Percentiles rank a stretch among this genome's conserved stretches.
Conservation (phyloP, 2,888 invertebrate species). For the Exocentrus adspersus region DNA sequence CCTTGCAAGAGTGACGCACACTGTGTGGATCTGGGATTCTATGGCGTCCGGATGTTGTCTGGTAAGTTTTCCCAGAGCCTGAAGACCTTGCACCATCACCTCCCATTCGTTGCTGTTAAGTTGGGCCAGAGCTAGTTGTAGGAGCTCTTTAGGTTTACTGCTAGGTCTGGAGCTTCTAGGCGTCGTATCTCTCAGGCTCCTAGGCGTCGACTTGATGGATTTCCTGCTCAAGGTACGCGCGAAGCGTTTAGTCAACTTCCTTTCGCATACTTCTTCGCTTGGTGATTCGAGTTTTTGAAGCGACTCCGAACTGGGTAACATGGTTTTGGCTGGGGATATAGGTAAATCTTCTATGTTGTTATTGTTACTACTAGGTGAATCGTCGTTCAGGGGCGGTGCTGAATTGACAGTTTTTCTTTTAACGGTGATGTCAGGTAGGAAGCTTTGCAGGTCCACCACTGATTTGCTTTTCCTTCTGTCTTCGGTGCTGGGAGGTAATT, state of each 20-base stretch:
- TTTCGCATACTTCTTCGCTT: slow-evolving; percentile 32
- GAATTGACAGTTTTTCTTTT: slow-evolving; percentile 57
- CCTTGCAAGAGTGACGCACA: slow-evolving; percentile 76
- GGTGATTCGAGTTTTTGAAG: slow-evolving; percentile 24
- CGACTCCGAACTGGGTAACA: slow-evolving; percentile 44
- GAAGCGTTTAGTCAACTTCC: slow-evolving; percentile 48
- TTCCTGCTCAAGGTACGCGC: slow-evolving; percentile 41
- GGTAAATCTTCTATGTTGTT: slow-evolving; percentile 40
- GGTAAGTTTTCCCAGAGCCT: slow-evolving; percentile 74
- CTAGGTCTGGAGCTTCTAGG: slow-evolving; percentile 35
- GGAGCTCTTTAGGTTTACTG: slow-evolving; percentile 72
- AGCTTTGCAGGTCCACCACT: slow-evolving; percentile 55
- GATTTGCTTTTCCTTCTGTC: slow-evolving; percentile 55
- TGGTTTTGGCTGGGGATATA: slow-evolving; percentile 38
- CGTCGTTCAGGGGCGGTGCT: slow-evolving; percentile 56
- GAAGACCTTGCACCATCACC: slow-evolving; percentile 75
- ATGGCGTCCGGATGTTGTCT: slow-evolving; percentile 73
- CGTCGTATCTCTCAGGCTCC: slow-evolving; percentile 32
- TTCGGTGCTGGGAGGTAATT: slow-evolving; percentile 23
- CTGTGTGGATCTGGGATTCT: slow-evolving; percentile 74
- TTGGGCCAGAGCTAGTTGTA: slow-evolving; percentile 72
- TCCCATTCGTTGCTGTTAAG: slow-evolving; percentile 85
- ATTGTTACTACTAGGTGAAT: slow-evolving; percentile 26
- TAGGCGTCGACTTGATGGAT: slow-evolving; percentile 45
- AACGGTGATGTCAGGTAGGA: slow-evolving; percentile 51